Evolutionary conservation across 2,888 invertebrate genomes (phyloP).

Genomic region (Ctenicera cuprea): DNA sequence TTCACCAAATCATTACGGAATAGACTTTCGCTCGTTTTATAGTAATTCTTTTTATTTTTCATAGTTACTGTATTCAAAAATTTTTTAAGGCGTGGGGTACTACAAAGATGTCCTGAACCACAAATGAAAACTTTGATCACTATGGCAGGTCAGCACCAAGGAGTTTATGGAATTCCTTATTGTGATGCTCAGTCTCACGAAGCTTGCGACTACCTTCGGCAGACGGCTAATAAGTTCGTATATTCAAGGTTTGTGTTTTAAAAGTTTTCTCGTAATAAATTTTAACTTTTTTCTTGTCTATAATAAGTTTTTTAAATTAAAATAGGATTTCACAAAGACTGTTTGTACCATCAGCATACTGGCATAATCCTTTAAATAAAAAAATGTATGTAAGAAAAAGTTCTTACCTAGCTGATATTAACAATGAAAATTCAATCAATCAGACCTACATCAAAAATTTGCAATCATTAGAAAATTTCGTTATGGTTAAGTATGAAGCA

Average conservation of each 20-base stretch:
- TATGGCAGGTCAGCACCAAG: slow-evolving; percentile 98
- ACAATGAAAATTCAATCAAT: slow-evolving; percentile 87
- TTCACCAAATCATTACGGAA: no score
- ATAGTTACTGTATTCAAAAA: background rate
- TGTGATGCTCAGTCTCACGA: slow-evolving; percentile 82
- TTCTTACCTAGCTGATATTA: slow-evolving; percentile 95
- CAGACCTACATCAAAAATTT: slow-evolving; percentile 86
- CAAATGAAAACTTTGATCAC: slow-evolving; percentile 91
- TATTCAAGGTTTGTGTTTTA: slow-evolving; percentile 81
- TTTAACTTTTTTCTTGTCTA: background rate
- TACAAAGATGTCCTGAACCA: slow-evolving; percentile 91
- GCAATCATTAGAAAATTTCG: slow-evolving; percentile 85
- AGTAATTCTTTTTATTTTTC: no score
- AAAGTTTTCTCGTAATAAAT: background rate
- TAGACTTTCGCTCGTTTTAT: no score
- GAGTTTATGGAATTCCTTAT: slow-evolving; percentile 93
- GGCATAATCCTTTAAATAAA: slow-evolving; percentile 97
- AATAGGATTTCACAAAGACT: slow-evolving; percentile 83
- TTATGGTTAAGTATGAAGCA: slow-evolving; percentile 91
- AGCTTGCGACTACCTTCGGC: slow-evolving; percentile 88
- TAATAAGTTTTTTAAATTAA: slow-evolving; percentile 59
- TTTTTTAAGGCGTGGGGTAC: slow-evolving; percentile 87
- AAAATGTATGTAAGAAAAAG: slow-evolving; percentile 83
- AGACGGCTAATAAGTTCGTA: slow-evolving; percentile 88
- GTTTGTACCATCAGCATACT: slow-evolving; percentile 96